Conservation (phyloP, 2,888 invertebrate genomes). For the Eretmocerus hayati region DNA sequence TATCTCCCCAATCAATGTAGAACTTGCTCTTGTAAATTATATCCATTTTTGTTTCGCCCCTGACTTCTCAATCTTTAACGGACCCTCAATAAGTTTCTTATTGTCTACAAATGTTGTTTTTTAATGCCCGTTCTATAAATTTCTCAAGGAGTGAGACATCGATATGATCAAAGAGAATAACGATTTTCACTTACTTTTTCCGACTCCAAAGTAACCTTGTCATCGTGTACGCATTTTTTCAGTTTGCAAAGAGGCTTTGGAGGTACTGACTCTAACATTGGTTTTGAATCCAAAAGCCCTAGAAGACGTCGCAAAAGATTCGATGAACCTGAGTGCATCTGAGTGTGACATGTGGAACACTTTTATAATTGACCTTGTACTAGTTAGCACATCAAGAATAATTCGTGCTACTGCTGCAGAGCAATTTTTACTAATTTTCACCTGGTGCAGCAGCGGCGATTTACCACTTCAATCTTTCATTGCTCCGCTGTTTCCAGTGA, state of each 20-base stretch:
- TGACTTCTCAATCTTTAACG: no score
- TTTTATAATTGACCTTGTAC: constrained; percentile 80
- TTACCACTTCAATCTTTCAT: constrained; percentile 60
- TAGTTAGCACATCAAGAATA: constrained; percentile 70
- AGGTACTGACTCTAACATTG: constrained; percentile 83
- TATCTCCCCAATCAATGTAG: no score
- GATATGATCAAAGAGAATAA: no score
- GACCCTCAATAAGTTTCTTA: no score
- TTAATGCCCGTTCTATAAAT: no score
- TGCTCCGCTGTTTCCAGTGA: constrained; percentile 60
- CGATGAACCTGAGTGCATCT: constrained; percentile 45
- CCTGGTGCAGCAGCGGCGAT: constrained; percentile 64
- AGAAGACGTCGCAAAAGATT: constrained; percentile 72
- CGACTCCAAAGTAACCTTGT: no score
- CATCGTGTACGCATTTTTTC: no score
- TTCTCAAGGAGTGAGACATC: no score
- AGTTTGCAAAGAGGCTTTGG: constrained; percentile 88
- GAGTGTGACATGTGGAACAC: constrained; percentile 60
- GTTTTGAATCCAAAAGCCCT: constrained; percentile 83
- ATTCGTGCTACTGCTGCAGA: constrained; percentile 75
- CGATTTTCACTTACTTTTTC: no score
- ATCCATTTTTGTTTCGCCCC: no score
- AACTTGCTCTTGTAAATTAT: no score
- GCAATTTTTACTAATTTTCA: constrained; percentile 77
- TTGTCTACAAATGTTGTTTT: no score